Conservation (phyloP, 2,888 invertebrate genomes). For the Metacarcinus magister region DNA sequence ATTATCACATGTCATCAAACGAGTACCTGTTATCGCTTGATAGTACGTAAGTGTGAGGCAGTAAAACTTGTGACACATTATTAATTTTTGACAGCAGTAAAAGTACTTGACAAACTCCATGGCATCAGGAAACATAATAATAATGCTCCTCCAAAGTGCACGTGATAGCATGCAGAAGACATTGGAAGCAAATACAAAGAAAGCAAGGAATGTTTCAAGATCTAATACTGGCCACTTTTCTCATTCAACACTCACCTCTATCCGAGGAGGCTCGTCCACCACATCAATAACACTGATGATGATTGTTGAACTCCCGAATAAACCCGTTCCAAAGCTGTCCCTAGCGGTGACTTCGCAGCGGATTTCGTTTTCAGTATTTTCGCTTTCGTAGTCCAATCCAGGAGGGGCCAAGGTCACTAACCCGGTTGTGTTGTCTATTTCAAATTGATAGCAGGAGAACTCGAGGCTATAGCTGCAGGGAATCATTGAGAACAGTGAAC, state of each 20-base stretch:
- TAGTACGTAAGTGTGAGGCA: neutral
- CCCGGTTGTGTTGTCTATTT: neutral
- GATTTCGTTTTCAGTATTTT: neutral
- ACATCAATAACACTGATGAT: neutral
- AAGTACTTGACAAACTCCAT: neutral
- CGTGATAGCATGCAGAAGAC: neutral
- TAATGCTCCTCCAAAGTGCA: neutral
- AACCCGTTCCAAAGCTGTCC: neutral
- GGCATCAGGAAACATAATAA: neutral
- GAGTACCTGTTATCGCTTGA: neutral
- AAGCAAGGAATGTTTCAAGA: neutral
- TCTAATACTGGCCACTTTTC: neutral
- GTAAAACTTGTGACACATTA: neutral
- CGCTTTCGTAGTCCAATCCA: neutral
- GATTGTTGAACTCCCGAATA: neutral
- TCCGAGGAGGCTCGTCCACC: neutral
- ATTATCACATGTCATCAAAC: neutral
- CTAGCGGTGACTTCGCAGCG: neutral
- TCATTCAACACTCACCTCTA: neutral
- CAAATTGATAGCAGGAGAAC: neutral
- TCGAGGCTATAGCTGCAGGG: conserved; percentile 27
- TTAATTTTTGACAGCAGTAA: too few species aligned
- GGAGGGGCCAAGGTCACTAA: neutral
- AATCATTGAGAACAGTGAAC: neutral
- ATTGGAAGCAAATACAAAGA: too few species aligned